phyloP scores from a whole-genome alignment of 2,888 invertebrate species.

The Yponomeuta cagnagella region DNA sequence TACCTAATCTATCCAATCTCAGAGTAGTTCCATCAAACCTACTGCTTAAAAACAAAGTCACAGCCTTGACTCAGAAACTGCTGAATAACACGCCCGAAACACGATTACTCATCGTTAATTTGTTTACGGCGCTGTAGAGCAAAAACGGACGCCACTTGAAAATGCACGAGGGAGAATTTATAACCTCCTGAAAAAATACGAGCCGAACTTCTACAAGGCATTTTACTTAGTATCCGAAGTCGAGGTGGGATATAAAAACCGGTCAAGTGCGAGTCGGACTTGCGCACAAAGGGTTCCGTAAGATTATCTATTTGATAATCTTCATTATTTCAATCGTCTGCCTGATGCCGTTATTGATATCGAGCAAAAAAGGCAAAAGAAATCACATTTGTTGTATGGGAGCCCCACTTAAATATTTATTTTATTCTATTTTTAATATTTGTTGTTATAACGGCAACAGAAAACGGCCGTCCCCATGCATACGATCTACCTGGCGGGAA shows the following conservation, averaged over 20 bases:
- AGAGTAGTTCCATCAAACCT: slow-evolving; percentile 2
- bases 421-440: too few species aligned
- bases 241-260: slow-evolving; percentile 34
- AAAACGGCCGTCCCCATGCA: too few species aligned
- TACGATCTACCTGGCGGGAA: too few species aligned
- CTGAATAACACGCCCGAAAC: not conserved
- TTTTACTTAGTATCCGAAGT: slow-evolving; percentile 37
- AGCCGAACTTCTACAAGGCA: slow-evolving; percentile 18
- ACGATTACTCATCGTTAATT: slow-evolving; percentile 1
- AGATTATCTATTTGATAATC: too few species aligned
- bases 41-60: not conserved
- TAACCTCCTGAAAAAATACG: slow-evolving; percentile 17
- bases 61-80: not conserved
- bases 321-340: too few species aligned
- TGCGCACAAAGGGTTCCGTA: too few species aligned
- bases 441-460: too few species aligned
- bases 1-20: slow-evolving; percentile 6
- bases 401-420: too few species aligned
- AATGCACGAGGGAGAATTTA: slow-evolving; percentile 1
- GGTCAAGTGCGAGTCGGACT: too few species aligned
- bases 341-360: too few species aligned
- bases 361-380: too few species aligned
- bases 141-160: not conserved
- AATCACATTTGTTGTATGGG: too few species aligned
- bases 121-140: slow-evolving; percentile 2